Evolutionary conservation across 2,888 invertebrate genomes (phyloP), one percentile per base, ranked within the genome.

Genomic region (Kuschelorhynchus macadamiae): DNA sequence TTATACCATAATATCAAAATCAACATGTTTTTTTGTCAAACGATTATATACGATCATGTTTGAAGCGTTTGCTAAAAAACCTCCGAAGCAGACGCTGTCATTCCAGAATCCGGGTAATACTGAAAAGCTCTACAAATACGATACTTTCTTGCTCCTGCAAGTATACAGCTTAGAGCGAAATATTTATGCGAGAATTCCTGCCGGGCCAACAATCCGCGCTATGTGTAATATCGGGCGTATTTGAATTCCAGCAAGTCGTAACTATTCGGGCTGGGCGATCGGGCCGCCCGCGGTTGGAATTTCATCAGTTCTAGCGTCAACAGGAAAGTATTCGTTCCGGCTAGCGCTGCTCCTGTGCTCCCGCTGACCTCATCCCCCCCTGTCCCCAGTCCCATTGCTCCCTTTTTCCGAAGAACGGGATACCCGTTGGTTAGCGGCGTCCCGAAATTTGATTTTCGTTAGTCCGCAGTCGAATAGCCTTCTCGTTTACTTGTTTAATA

Each of bases 221-320:
- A 81, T 81, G 82, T 82, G 81, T 78, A 82, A 81, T 83, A 83
- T 83, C 78, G 79, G 75, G 74, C 74, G 80, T 81, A 82, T 82
- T 82, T 82, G 81, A 82, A 82, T 82, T 82, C 82, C 82, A 78
- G 81, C 74, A 81, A 82, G 81, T 82, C 81, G 82, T 81, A 83
- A 83, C 82, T 82, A 82, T 82, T 81, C 80, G 80, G 81, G 80
- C 79, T 76, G 79, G 77, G 80, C 82, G 80, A 81, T 82, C 80
- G 81, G n/a, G 75, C 76, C 78, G 49, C 36, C 53, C 36, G 53
- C 67, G 53, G 55, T 59, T 60, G 83, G 83, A 82, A 83, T 84
- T 83, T 84, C 82, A 82, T 88, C 88, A 82, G 85, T 85, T 86
- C 86, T 87, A 83, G 87, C 86, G 84, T 86, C 85, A 84, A 88